These are phyloP conservation scores for Celastrina argiolus DNA, from an alignment of 2,888 invertebrate genomes.

Conservation along the genomic window DNA sequence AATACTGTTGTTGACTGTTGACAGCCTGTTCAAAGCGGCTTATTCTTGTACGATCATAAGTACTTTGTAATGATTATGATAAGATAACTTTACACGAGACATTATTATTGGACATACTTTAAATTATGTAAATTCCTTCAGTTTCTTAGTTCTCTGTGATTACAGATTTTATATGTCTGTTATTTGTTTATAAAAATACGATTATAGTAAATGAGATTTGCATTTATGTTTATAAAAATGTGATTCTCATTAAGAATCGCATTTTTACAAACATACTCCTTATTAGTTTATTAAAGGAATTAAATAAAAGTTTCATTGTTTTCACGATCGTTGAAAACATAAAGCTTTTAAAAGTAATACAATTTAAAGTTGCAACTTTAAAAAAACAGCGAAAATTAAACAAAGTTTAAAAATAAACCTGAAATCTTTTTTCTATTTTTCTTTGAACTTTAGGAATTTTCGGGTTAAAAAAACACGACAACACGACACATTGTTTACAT, in stretches of 20 bases:
- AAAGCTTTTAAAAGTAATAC: not conserved
- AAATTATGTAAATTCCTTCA: not conserved
- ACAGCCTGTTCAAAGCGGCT: constrained; percentile 8
- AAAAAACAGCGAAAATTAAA: not conserved
- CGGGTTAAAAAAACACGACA: not conserved
- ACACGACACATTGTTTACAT: constrained; percentile 48
- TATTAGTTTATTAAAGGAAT: not conserved
- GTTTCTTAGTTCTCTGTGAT: too few relatives aligned
- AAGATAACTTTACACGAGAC: not conserved
- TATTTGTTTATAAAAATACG: too few relatives aligned
- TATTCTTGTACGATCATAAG: constrained; percentile 15
- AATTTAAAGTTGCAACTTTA: not conserved
- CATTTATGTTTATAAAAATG: too few relatives aligned
- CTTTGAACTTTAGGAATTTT: constrained; percentile 7
- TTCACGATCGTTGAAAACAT: not conserved
- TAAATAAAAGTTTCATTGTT: not conserved
- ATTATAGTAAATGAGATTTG: too few relatives aligned
- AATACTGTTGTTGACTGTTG: constrained; percentile 20
- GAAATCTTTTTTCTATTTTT: constrained; percentile 6
- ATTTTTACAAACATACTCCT: too few relatives aligned
- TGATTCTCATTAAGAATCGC: too few relatives aligned
- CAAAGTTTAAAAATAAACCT: constrained; percentile 1
- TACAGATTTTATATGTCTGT: not conserved
- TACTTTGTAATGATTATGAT: constrained; percentile 1
- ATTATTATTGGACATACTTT: not conserved